Base-by-base conservation (phyloP, 2,797 vertebrate genomes). In the Anomalospiza imberbis region DNA sequence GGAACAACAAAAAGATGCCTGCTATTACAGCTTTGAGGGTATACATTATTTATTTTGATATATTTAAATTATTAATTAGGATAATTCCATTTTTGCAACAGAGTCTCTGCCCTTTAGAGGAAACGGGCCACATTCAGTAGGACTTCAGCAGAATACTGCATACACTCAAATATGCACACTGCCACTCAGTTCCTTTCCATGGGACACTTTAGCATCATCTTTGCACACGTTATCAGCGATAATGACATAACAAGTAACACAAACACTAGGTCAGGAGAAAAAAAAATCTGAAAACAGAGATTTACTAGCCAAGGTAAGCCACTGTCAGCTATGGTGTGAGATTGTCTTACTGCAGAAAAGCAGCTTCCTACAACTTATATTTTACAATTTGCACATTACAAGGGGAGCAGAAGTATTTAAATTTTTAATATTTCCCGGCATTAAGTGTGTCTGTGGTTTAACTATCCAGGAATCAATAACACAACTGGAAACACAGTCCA, bases 31-130 rank as follows among this genome's bases (percentile, higher is more conserved):
- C 90, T 92, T 91, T 3, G 2, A 77, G 54, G 28, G 11, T 90
- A 97, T 96, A 96, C 78, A 97, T 97, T 94, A 97, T 97, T 96
- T 95, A 97, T 94, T 93, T 94, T 85, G n/a, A 93, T 58, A 80
- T 91, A 95, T 93, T 97, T 97, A 85, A 96, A 97, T 96, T 93
- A 96, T 97, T 97, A 93, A 97, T 92, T 87, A 92, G 80, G 60
- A 81, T 81, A 93, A 96, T 93, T 91, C 93, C 70, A 94, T 85
- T 94, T 96, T 94, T 94, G 88, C 85, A 93, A 58, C n/a, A 48
- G 42, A 92, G 68, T 60, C 34, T 82, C 61, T 93, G 76, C 67
- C 76, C 73, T 88, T 93, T 77, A 88, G 66, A 91, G 47, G 81
- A 91, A 94, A 82, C 0, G 0, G 60, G 71, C 66, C 10, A 51